Evolutionary conservation across 2,888 invertebrate species (phyloP), one percentile per base, ranked within the genome.

Genomic region (Druceiella hillmani): DNA sequence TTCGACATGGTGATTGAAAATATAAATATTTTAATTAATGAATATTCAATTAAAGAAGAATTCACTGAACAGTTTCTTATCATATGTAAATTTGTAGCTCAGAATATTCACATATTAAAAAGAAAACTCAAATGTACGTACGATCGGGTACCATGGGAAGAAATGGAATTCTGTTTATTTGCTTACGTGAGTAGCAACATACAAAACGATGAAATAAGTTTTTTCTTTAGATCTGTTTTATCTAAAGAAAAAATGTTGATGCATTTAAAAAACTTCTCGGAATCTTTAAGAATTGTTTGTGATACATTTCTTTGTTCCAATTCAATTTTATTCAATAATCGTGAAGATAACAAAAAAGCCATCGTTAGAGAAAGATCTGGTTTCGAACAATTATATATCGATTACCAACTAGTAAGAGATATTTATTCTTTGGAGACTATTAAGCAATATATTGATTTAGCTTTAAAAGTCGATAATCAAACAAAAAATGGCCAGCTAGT

Each of bases 81-180:
- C 16, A 38, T 40, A 14, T 41, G 27, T 25, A 46, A 39, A 36
- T 43, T 36, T 17, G 41, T 50, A 20, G 43, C 41, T 17, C 44
- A 44, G 26, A 50, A 51, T 36, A 39, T 51, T 33, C 35, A 42
- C 33, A 14, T 50, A 16, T 38, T 51, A 30, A 51, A 51, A 27
- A 33, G 34, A 17, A 40, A 44, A 14, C 34, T 51, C 24, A 51
- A 45, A 36, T 43, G 30, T 7, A 48, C 47, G 2, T 50, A 50
- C 35, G 36, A 44, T 20, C 35, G 11, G 24, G 10, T 51, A 32
- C 51, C 50, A 10, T 51, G 51, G 51, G 50, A 50, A 36, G 51
- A 51, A 46, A 46, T 51, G 4, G 51, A 51, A 33, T 51, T 51
- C 40, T 50, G 48, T 44, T 42, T 50, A 17, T 14, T 47, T 9